phyloP scores from a whole-genome alignment of 2,113 vertebrate genomes.

The Oceanodroma tethys region DNA sequence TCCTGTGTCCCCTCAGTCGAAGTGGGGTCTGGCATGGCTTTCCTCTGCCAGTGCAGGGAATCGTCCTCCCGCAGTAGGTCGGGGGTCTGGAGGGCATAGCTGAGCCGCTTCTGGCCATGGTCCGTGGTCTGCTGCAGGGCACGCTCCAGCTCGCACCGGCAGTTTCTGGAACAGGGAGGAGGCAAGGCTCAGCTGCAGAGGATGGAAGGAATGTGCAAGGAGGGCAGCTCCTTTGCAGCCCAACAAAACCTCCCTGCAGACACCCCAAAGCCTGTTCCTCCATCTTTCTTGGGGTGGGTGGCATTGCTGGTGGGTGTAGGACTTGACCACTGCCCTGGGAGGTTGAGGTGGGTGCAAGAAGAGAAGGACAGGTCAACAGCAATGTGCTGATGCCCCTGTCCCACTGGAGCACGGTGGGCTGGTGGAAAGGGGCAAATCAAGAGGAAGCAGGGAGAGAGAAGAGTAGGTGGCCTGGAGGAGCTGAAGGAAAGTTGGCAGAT shows the following conservation, averaged over 20 bases:
- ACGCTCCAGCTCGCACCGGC: not conserved
- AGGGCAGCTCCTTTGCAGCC: not conserved
- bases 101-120: not conserved
- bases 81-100: not conserved
- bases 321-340: not conserved
- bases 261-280: fast-evolving
- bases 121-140: not conserved
- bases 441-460: not conserved
- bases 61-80: not conserved
- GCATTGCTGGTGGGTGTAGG: not conserved
- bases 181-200: not conserved
- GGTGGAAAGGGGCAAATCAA: not conserved
- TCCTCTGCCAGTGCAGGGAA: not conserved
- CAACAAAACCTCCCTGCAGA: fast-evolving
- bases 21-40: fast-evolving
- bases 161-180: not conserved
- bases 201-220: not conserved
- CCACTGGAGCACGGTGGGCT: not conserved
- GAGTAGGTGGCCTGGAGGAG: not conserved
- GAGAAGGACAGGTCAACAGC: not conserved
- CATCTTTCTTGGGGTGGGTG: not conserved
- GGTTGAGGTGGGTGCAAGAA: not conserved
- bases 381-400: not conserved
- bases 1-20: fast-evolving
- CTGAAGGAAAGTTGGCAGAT: not conserved